These are phyloP conservation scores for Crocodylus rhombifer DNA, from an alignment of 2,797 vertebrate genomes.

Conservation along the genomic window DNA sequence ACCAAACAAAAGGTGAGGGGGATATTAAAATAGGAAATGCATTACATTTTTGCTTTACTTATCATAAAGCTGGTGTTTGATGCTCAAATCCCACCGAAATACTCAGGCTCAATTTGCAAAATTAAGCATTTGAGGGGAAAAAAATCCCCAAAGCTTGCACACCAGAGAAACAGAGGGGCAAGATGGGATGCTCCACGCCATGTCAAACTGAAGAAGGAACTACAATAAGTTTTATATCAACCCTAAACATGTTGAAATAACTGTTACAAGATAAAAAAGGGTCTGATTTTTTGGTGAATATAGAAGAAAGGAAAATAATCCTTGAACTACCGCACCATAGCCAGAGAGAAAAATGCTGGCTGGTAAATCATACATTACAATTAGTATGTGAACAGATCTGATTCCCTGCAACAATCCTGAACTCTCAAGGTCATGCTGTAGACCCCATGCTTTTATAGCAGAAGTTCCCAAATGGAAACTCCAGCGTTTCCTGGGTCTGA, in stretches of 20 bases:
- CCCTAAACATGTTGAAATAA: not conserved
- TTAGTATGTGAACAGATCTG: not conserved
- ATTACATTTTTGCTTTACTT: not conserved
- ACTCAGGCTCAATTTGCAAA: not conserved
- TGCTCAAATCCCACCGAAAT: not conserved
- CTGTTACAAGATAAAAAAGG: not conserved
- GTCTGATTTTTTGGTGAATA: not conserved
- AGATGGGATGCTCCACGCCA: not conserved
- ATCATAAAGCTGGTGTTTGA: not conserved
- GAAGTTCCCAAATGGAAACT: not conserved
- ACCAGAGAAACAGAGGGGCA: not conserved
- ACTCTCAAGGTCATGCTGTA: not conserved
- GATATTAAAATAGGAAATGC: constrained; percentile 16
- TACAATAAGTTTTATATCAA: constrained; percentile 36
- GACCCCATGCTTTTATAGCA: not conserved
- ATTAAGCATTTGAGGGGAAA: not conserved
- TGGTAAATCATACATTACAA: too few species aligned
- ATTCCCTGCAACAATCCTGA: not conserved
- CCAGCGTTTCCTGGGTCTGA: not conserved
- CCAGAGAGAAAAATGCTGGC: not conserved
- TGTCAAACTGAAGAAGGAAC: not conserved
- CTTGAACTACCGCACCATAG: not conserved
- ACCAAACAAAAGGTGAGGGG: constrained; percentile 26
- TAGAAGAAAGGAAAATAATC: not conserved
- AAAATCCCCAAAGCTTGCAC: not conserved